Evolutionary conservation across 2,797 vertebrate species (phyloP), one percentile per base, ranked within the genome.

Genomic region (Geotrypetes seraphini): DNA sequence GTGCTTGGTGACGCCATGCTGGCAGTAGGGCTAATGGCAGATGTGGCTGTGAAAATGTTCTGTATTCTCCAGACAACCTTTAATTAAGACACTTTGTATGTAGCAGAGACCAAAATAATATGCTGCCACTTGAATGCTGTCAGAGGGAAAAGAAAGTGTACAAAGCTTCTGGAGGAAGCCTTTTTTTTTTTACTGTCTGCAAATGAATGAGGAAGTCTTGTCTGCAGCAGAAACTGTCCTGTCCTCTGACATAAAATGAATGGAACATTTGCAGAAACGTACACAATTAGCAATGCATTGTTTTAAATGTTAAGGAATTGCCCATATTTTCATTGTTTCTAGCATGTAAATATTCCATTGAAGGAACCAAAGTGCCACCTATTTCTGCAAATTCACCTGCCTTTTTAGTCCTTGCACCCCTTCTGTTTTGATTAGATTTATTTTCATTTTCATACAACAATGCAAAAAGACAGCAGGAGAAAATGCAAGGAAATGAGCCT

Each of bases 1-100:
- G 55, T 46, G 37, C 54, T 59, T 57, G 33, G 19, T 34, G 58
- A 53, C 49, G 40, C 65, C 53, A 51, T 50, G 42, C 39, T 66
- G 68, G 75, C 73, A 74, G 52, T 57, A 61, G 66, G 73, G 69
- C 79, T 79, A 73, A 76, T 79, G 78, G 77, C 78, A 79, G 75
- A 80, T 76, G 70, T 60, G 77, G 75, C 25, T 63, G 73, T 60
- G 61, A 54, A 75, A 64, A 60, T 19, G 63, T 63, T 74, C 71
- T 63, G 67, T 77, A 73, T 79, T 82, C 83, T 78, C n/a, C 69
- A 78, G 81, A 79, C 80, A 84, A 75, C 80, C 80, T 80, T 79
- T 82, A 83, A 84, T 82, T 83, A 81, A 82, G 73, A 73, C 43
- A 57, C 76, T 72, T 73, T 66, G 71, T 80, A 50, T 60, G 66